A percentile compares a stretch with the other conserved stretches of the same genome.
Conservation (phyloP, 1,140 invertebrate species). For the Platorchestia sp. region DNA sequence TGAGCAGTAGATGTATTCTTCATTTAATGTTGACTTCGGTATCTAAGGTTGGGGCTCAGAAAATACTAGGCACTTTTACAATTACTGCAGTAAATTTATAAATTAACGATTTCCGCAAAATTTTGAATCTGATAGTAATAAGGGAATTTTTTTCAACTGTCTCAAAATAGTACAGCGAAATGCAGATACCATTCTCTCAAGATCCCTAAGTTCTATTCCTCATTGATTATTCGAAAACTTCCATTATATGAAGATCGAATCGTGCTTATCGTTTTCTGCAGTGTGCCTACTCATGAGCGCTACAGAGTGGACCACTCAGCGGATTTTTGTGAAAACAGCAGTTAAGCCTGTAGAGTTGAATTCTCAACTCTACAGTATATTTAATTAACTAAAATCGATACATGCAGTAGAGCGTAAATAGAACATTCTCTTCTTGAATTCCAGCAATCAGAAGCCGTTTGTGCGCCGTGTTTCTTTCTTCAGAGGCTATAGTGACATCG, state of each 20-base stretch:
- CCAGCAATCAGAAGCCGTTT: not conserved
- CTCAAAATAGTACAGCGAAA: not conserved
- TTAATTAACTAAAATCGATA: not conserved
- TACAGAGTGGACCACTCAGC: not conserved
- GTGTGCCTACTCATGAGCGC: not conserved
- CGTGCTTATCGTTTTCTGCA: not conserved
- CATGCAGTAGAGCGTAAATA: not conserved
- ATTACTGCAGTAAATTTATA: too few species aligned
- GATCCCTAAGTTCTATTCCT: not conserved
- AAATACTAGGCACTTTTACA: too few species aligned
- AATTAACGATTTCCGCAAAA: too few species aligned
- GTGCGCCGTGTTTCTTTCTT: not conserved
- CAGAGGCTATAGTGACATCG: not conserved
- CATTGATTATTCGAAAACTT: not conserved
- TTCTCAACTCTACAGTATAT: not conserved
- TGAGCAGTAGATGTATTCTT: not conserved
- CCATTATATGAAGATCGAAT: not conserved
- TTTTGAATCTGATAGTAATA: too few species aligned
- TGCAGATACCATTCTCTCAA: not conserved
- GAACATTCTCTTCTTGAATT: not conserved
- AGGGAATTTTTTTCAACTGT: too few species aligned
- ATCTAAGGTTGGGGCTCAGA: too few species aligned
- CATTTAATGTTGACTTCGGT: too few species aligned
- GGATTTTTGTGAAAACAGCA: not conserved
- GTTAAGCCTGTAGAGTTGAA: not conserved